Conservation (phyloP, 2,113 vertebrate species). For the Lonchura striata region DNA sequence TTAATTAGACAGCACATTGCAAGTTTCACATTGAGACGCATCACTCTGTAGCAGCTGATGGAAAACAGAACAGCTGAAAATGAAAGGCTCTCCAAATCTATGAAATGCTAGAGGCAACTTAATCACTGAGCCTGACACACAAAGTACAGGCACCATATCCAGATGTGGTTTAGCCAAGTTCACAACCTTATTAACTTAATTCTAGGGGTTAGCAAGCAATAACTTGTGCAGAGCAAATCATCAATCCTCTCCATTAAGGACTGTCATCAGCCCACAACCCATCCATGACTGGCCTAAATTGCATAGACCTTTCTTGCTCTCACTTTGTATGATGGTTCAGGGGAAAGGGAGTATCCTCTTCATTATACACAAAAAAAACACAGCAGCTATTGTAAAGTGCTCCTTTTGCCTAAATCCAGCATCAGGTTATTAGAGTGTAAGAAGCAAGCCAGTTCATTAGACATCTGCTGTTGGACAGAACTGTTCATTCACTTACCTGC, state of each 20-base stretch:
- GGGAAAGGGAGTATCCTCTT: neutral
- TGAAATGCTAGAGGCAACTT: conserved; percentile 12
- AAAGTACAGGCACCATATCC: neutral
- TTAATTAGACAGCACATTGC: neutral
- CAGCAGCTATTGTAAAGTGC: neutral
- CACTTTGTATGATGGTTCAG: neutral
- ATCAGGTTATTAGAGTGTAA: neutral
- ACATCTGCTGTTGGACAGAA: neutral
- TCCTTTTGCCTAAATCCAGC: neutral
- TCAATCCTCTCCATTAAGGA: neutral
- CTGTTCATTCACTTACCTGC: neutral
- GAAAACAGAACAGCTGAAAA: conserved; percentile 44
- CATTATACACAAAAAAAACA: neutral
- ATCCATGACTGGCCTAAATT: neutral
- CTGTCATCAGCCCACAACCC: neutral
- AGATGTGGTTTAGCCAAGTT: conserved; percentile 31
- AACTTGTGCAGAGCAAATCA: neutral
- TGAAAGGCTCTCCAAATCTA: conserved; percentile 22
- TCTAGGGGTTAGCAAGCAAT: conserved; percentile 4
- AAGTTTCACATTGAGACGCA: neutral
- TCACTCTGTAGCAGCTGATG: conserved; percentile 16
- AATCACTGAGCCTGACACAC: conserved; percentile 16
- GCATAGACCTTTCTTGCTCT: neutral
- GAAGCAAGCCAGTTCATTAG: neutral
- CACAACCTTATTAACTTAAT: conserved; percentile 40